Evolutionary conservation across 92 coral and sea anemone species (phyloP).

Genomic region (Desmophyllum pertusum): DNA sequence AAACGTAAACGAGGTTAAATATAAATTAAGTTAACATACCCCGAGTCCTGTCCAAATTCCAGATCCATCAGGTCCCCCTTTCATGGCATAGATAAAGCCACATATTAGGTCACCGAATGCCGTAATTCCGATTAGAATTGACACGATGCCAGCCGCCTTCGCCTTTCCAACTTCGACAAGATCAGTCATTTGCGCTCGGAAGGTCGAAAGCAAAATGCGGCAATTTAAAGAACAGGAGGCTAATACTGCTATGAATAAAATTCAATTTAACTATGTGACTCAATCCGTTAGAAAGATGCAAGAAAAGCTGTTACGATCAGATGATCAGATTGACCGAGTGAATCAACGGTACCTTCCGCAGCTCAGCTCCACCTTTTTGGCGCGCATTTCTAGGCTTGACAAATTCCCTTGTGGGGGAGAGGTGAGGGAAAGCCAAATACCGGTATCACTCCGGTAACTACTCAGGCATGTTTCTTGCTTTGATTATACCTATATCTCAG

Average conservation of each 20-base stretch:
- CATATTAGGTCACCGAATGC: slow-evolving; percentile 38
- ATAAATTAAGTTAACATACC: slow-evolving; percentile 22
- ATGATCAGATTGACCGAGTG: too few relatives aligned
- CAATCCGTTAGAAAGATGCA: neutral
- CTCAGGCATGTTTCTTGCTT: too few relatives aligned
- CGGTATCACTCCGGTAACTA: too few relatives aligned
- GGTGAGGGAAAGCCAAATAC: slow-evolving; percentile 1
- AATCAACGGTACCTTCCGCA: too few relatives aligned
- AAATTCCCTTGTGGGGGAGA: neutral
- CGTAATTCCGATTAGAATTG: slow-evolving; percentile 17
- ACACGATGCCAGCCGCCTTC: slow-evolving; percentile 53
- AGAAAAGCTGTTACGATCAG: neutral
- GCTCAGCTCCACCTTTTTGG: too few relatives aligned
- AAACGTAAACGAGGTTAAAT: too few relatives aligned
- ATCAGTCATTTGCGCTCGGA: slow-evolving; percentile 5
- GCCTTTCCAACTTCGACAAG: slow-evolving; percentile 54
- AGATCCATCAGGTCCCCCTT: slow-evolving; percentile 57
- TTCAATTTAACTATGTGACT: neutral
- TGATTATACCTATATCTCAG: too few relatives aligned
- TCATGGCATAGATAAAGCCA: slow-evolving; percentile 34
- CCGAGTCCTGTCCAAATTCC: slow-evolving; percentile 61
- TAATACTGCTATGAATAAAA: neutral
- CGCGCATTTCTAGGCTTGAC: neutral
- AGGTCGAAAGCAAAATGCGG: neutral
- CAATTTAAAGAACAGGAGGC: neutral